Percentiles rank a stretch among this genome's conserved stretches.
Evolutionary conservation across 23 tunicate species (phyloP).

Genomic region (Halocynthia aurantium): DNA sequence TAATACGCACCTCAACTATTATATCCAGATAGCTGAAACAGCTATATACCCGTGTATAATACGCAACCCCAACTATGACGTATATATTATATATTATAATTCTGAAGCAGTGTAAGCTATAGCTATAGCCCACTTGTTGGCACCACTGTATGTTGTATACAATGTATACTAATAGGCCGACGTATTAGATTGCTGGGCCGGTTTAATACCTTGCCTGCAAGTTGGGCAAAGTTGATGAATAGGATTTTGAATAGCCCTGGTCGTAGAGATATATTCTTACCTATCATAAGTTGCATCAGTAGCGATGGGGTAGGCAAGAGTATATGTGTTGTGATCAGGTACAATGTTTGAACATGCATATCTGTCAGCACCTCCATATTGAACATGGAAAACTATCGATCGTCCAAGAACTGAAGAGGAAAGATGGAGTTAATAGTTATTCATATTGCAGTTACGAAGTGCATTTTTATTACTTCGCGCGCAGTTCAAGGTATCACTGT

Average conservation of each 20-base stretch:
- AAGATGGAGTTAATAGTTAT: neutral
- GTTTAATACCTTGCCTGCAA: too few species aligned
- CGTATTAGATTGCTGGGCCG: too few species aligned
- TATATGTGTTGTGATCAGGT: constrained; percentile 35
- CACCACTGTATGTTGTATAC: too few species aligned
- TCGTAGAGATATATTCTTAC: constrained; percentile 28
- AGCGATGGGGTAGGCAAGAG: constrained; percentile 26
- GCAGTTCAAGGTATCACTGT: neutral
- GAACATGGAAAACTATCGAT: constrained; percentile 67
- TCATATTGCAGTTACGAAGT: neutral
- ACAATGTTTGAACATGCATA: constrained; percentile 60
- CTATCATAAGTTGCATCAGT: constrained; percentile 29
- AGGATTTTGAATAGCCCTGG: neutral
- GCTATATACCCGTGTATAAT: too few species aligned
- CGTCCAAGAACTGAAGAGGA: constrained; percentile 62
- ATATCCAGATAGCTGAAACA: too few species aligned
- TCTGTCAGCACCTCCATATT: constrained; percentile 57
- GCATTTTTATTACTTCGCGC: neutral
- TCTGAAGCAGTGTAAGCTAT: too few species aligned
- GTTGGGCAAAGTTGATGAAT: too few species aligned
- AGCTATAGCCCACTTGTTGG: too few species aligned
- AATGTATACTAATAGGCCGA: too few species aligned
- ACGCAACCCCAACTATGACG: too few species aligned
- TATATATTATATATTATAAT: too few species aligned
- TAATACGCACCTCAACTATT: too few species aligned